Percentiles rank a stretch among this genome's conserved stretches.
phyloP scores from a whole-genome alignment of 2,888 invertebrate species.

The Leptopilina myrica region DNA sequence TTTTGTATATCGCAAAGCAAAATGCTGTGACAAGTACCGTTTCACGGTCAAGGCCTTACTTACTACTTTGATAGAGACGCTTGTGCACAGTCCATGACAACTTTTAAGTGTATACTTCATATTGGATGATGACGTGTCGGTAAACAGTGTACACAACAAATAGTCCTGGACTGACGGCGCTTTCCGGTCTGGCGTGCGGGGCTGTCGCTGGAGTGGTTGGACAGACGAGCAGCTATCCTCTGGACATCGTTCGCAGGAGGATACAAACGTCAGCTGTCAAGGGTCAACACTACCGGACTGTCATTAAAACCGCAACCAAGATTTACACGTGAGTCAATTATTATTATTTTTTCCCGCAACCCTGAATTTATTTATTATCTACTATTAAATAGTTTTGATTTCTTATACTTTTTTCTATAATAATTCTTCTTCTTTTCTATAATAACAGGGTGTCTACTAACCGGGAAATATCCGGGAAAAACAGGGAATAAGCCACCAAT shows the following conservation, averaged over 20 bases:
- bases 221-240: conserved; percentile 96
- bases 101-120: conserved; percentile 66
- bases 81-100: conserved; percentile 58
- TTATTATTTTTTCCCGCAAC: background rate
- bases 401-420: no score
- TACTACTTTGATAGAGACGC: conserved; percentile 63
- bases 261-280: conserved; percentile 83
- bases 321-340: conserved; percentile 82
- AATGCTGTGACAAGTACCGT: conserved; percentile 59
- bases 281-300: conserved; percentile 78
- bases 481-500: no score
- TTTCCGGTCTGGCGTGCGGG: conserved; percentile 88
- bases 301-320: conserved; percentile 82
- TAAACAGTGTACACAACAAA: conserved; percentile 68
- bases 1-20: conserved; percentile 1
- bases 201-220: conserved; percentile 95
- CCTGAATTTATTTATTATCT: no score
- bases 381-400: no score
- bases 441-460: no score
- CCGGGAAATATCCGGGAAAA: no score
- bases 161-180: conserved; percentile 75
- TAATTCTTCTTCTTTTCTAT: no score
- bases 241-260: conserved; percentile 92
- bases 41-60: conserved; percentile 60
- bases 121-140: conserved; percentile 64